Evolutionary conservation across 2,888 invertebrate genomes (phyloP).

Genomic region (Lysandra coridon): DNA sequence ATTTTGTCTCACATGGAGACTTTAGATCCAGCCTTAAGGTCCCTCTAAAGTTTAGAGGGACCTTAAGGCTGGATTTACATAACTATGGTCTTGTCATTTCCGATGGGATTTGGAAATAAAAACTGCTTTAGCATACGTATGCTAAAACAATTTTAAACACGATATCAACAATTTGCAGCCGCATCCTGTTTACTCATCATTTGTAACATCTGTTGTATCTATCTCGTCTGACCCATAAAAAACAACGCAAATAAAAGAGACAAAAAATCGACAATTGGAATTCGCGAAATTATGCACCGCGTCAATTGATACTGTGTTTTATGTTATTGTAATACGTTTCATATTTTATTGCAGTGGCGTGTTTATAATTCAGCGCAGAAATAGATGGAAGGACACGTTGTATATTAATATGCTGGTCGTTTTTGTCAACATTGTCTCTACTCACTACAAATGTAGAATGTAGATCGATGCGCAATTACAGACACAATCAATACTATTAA

Average conservation of each 20-base stretch:
- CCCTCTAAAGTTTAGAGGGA: too few species aligned
- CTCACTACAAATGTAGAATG: neutral
- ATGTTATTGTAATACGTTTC: conserved; percentile 32
- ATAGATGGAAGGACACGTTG: conserved; percentile 47
- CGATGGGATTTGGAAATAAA: neutral
- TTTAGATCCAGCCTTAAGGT: too few species aligned
- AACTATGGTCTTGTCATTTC: neutral
- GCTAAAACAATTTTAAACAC: neutral
- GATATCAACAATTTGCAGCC: conserved; percentile 14
- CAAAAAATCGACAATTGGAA: conserved; percentile 3
- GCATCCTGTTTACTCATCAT: conserved; percentile 28
- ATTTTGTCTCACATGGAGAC: too few species aligned
- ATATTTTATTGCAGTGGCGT: conserved; percentile 37
- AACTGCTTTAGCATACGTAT: neutral
- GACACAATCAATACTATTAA: neutral
- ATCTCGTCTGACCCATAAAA: neutral
- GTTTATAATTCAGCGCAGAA: conserved; percentile 46
- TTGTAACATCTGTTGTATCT: conserved; percentile 15
- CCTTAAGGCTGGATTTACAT: too few species aligned
- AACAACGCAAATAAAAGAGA: neutral
- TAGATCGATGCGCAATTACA: neutral
- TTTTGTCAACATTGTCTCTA: conserved; percentile 14
- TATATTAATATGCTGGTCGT: conserved; percentile 37
- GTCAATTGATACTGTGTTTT: conserved; percentile 32
- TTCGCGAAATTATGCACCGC: neutral